phyloP scores from a whole-genome alignment of 1,140 invertebrate genomes.

The Ips nitidus region DNA sequence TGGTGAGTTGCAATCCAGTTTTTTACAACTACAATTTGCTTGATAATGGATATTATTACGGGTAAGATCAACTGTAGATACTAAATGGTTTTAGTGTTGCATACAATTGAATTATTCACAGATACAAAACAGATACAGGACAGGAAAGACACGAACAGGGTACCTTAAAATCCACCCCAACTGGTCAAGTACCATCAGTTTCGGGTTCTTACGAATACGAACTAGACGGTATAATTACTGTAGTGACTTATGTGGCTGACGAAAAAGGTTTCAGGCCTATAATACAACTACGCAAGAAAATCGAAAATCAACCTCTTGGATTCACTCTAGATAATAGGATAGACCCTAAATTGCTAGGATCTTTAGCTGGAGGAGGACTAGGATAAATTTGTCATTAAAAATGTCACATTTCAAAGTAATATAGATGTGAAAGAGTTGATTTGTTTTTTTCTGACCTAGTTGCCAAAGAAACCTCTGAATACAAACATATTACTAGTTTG shows the following conservation, averaged over 20 bases:
- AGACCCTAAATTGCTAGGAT: slow-evolving; percentile 15
- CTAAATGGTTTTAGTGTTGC: too few species aligned
- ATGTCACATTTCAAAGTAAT: too few species aligned
- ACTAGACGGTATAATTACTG: slow-evolving; percentile 12
- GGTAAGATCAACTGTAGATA: too few species aligned
- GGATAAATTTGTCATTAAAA: not conserved
- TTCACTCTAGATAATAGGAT: slow-evolving; percentile 18
- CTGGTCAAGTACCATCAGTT: not conserved
- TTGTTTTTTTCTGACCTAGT: too few species aligned
- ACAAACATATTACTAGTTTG: too few species aligned
- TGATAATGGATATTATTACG: too few species aligned
- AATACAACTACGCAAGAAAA: slow-evolving; percentile 1
- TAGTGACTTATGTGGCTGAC: slow-evolving; percentile 16
- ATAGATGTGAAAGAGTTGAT: too few species aligned
- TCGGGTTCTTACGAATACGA: slow-evolving; percentile 15
- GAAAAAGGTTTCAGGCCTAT: slow-evolving; percentile 15
- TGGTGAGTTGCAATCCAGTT: too few species aligned
- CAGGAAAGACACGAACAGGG: slow-evolving; percentile 13
- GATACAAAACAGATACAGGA: slow-evolving; percentile 13
- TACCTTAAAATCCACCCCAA: not conserved
- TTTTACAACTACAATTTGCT: not conserved
- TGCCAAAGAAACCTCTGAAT: too few species aligned
- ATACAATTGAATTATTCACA: not conserved
- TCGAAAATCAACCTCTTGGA: slow-evolving; percentile 5
- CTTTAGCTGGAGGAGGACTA: slow-evolving; percentile 18